phyloP scores from a whole-genome alignment of 2,113 vertebrate species.

The Oncorhynchus gorbuscha region DNA sequence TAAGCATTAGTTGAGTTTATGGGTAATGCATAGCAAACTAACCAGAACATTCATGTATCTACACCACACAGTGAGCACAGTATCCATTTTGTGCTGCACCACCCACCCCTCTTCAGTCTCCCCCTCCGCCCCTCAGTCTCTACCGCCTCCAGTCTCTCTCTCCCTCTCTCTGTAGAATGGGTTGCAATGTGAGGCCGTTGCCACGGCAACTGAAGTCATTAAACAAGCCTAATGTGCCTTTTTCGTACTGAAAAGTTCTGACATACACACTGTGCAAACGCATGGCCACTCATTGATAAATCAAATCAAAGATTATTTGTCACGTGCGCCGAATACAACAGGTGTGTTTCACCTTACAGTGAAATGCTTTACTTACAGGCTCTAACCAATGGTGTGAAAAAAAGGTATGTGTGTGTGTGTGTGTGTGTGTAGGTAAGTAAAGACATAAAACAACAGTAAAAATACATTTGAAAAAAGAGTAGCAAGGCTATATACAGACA shows the following conservation, averaged over 20 bases:
- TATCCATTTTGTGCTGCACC: slow-evolving; percentile 22
- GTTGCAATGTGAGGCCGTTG: slow-evolving; percentile 70
- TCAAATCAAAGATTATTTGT: no score
- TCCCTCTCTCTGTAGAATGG: slow-evolving; percentile 49
- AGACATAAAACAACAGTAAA: no score
- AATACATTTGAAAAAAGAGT: no score
- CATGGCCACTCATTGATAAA: not conserved
- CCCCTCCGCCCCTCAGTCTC: slow-evolving; percentile 41
- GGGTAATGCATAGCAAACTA: no score
- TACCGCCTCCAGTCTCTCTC: slow-evolving; percentile 37
- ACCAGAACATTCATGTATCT: slow-evolving; percentile 9
- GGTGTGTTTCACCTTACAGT: no score
- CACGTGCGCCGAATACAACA: no score
- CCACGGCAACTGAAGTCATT: slow-evolving; percentile 75
- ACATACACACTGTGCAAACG: slow-evolving; percentile 28
- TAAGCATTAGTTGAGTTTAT: no score
- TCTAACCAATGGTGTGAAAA: no score
- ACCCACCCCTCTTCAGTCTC: not conserved
- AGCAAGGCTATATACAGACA: no score
- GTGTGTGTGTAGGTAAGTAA: no score
- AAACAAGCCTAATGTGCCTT: slow-evolving; percentile 69
- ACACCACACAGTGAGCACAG: slow-evolving; percentile 7
- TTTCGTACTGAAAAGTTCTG: slow-evolving; percentile 48
- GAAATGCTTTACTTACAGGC: no score
- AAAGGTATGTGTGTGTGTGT: no score